phyloP scores from a whole-genome alignment of 2,888 invertebrate species.

The Diplazon laetatorius region DNA sequence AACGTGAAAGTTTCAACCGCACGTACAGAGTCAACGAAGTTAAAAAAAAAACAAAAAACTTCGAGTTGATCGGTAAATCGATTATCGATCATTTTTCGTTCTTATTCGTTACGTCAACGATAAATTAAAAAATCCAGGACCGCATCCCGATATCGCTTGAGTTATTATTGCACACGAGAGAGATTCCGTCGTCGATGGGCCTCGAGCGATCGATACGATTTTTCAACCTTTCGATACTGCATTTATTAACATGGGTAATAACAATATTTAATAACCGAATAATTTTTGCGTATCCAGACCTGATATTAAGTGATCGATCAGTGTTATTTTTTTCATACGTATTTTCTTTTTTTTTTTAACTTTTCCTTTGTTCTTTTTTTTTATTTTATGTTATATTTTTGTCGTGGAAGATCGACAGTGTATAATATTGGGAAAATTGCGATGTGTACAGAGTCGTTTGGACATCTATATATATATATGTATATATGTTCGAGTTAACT shows the following conservation, averaged over 20 bases:
- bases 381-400: background rate
- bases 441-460: background rate
- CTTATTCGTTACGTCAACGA: conserved; percentile 47
- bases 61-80: conserved; percentile 44
- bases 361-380: too few relatives aligned
- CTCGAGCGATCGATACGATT: conserved; percentile 24
- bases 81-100: conserved; percentile 52
- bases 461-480: too few relatives aligned
- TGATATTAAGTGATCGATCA: conserved; percentile 15
- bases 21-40: background rate
- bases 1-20: conserved; percentile 55
- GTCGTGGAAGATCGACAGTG: background rate
- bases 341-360: too few relatives aligned
- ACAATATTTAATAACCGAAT: conserved; percentile 6
- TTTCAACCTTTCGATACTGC: conserved; percentile 16
- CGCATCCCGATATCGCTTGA: background rate
- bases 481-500: background rate
- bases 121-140: conserved; percentile 44
- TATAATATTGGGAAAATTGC: background rate
- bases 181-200: background rate
- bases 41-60: too few relatives aligned
- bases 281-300: conserved; percentile 7
- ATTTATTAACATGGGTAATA: conserved; percentile 18
- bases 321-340: background rate
- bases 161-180: too few relatives aligned